phyloP scores from a whole-genome alignment of 2,888 invertebrate species.

The Diaperis boleti region DNA sequence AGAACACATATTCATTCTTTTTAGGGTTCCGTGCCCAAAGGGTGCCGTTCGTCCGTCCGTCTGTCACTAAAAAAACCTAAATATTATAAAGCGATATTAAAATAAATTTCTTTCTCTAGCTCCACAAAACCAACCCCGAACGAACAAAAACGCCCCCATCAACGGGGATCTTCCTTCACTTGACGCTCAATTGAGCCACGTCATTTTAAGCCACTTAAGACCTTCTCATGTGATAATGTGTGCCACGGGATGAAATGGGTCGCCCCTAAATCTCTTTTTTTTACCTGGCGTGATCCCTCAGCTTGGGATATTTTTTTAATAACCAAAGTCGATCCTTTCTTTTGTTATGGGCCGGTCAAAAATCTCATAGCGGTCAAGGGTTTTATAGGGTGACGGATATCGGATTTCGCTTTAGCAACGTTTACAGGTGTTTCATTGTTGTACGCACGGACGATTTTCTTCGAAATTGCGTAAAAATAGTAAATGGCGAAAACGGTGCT shows the following conservation, averaged over 20 bases:
- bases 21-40: too few species aligned
- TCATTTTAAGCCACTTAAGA: constrained; percentile 18
- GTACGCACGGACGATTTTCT: not conserved
- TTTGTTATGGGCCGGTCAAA: not conserved
- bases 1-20: too few species aligned
- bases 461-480: too few species aligned
- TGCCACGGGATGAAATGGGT: not conserved
- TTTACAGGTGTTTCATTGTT: not conserved
- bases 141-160: too few species aligned
- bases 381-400: not conserved
- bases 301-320: not conserved
- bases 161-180: too few species aligned
- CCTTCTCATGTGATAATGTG: constrained; percentile 25
- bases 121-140: too few species aligned
- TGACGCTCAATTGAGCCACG: not conserved
- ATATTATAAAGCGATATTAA: too few species aligned
- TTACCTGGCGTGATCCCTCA: constrained; percentile 7
- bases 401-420: too few species aligned
- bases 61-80: too few species aligned
- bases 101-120: too few species aligned
- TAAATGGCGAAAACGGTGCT: not conserved
- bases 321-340: not conserved
- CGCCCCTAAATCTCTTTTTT: not conserved
- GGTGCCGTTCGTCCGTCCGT: too few species aligned
- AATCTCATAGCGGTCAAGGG: not conserved